These are phyloP conservation scores for Phainopepla nitens DNA, from an alignment of 2,113 vertebrate genomes.

Conservation along the genomic window DNA sequence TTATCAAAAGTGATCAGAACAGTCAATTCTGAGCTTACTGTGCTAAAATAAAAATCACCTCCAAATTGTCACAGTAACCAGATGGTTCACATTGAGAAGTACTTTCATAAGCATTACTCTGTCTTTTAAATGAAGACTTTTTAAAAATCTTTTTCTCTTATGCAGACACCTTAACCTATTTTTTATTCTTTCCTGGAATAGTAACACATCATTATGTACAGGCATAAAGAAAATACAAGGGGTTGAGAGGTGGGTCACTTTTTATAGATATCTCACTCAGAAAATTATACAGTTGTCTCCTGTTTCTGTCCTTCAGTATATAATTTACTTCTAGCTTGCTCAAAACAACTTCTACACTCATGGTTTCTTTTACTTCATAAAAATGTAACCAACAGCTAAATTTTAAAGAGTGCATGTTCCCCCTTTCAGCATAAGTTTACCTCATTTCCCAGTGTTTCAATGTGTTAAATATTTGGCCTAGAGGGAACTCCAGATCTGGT, in stretches of 20 bases:
- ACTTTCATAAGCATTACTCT: background rate
- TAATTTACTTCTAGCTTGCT: background rate
- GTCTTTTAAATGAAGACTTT: background rate
- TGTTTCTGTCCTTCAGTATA: background rate
- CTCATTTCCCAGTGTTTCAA: background rate
- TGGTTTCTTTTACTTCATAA: background rate
- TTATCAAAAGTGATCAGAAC: background rate
- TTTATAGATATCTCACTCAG: background rate
- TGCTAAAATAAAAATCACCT: background rate
- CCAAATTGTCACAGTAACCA: background rate
- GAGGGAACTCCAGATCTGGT: background rate
- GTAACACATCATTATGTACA: background rate
- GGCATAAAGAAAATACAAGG: background rate
- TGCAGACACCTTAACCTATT: background rate
- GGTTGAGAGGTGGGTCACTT: background rate
- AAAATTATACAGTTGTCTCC: background rate
- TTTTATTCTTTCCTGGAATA: background rate
- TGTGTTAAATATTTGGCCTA: background rate
- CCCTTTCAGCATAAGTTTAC: background rate
- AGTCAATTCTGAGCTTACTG: background rate
- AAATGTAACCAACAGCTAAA: background rate
- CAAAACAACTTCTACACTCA: background rate
- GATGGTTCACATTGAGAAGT: slow-evolving; percentile 15
- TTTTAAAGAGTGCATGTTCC: background rate
- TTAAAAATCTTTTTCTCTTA: background rate